Percentiles rank a stretch among this genome's conserved stretches.
Conservation (phyloP, 1,140 invertebrate genomes). For the Chymomyza costata region DNA sequence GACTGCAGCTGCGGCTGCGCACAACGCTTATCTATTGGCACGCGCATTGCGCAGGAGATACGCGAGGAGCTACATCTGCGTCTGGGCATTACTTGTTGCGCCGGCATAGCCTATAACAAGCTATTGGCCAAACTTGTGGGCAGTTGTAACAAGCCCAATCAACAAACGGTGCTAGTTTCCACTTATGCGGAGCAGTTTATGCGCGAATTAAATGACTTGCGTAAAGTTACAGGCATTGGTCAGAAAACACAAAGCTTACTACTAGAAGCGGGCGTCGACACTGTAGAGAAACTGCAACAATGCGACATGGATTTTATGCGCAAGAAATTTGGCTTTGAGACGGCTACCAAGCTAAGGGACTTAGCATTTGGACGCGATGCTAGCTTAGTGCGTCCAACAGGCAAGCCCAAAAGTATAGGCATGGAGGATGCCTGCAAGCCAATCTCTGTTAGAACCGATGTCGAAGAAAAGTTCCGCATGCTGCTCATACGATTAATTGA, state of each 20-base stretch:
- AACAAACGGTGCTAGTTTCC: conserved; percentile 87
- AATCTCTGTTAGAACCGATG: conserved; percentile 82
- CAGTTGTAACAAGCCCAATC: conserved; percentile 84
- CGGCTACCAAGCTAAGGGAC: conserved; percentile 81
- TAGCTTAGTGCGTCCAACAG: conserved; percentile 81
- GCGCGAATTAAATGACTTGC: conserved; percentile 78
- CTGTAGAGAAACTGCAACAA: conserved; percentile 81
- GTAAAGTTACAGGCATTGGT: conserved; percentile 84
- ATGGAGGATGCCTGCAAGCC: conserved; percentile 85
- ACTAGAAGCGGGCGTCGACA: conserved; percentile 79
- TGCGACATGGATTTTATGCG: conserved; percentile 78
- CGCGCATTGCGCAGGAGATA: conserved; percentile 83
- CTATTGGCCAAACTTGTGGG: conserved; percentile 87
- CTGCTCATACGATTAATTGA: conserved; percentile 82
- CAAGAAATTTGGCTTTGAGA: conserved; percentile 80
- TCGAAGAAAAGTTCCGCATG: conserved; percentile 81
- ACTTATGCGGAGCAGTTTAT: conserved; percentile 80
- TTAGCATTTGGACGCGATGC: conserved; percentile 84
- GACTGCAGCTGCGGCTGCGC: conserved; percentile 84
- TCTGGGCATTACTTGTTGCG: conserved; percentile 85
- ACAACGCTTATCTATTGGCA: conserved; percentile 80
- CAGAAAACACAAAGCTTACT: conserved; percentile 80
- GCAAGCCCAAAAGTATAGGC: conserved; percentile 82
- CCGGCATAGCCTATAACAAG: conserved; percentile 90
- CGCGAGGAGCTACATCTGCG: conserved; percentile 80